Evolutionary conservation across 2,888 invertebrate genomes (phyloP), one percentile per base, ranked within the genome.

Genomic region (Calameuta filiformis): DNA sequence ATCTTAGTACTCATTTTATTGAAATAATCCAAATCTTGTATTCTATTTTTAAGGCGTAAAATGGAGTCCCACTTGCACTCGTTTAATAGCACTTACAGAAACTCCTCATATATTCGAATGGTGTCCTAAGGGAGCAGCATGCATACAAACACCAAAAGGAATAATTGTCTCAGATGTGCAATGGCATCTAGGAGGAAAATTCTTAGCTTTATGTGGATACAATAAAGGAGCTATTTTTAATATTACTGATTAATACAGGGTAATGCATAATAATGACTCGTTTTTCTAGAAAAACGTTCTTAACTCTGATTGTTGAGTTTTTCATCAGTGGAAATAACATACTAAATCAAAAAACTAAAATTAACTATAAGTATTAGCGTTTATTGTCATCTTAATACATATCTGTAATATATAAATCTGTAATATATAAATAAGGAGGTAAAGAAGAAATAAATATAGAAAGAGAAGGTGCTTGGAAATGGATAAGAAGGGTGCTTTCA

Each of bases 101-200:
- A 89, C 87, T 77, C 31, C 85, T 30, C 76, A 83, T 15, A 85
- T 90, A 15, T 89, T 89, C 76, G 86, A 89, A 79, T 91, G 91
- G 91, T 84, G 82, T 30, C 87, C 87, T 12, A 73, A 86, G 11
- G 80, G 80, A 68, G 86, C 84, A 23, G 81, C 68, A 11, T 87
- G 86, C 76, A 78, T 87, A 74, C 77, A 85, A 68, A 83, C 87
- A 35, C 87, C 89, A 1, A 87, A 85, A 77, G 87, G 85, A 78
- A 90, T 90, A 37, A 86, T 83, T 33, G 82, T 87, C 34, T 77
- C 90, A 23, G 86, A 90, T 75, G 89, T 85, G 4, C 83, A 83
- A 73, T 91, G 90, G 87, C 88, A 89, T 82, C 86, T 87, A 11
- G 73, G 73, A 30, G 88, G 87, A 35, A 83, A 88, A 76, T 77